Percentiles rank a stretch among this genome's conserved stretches.
These are phyloP conservation scores for Mirounga angustirostris DNA, from an alignment of 2,113 vertebrate genomes.

Conservation along the genomic window DNA sequence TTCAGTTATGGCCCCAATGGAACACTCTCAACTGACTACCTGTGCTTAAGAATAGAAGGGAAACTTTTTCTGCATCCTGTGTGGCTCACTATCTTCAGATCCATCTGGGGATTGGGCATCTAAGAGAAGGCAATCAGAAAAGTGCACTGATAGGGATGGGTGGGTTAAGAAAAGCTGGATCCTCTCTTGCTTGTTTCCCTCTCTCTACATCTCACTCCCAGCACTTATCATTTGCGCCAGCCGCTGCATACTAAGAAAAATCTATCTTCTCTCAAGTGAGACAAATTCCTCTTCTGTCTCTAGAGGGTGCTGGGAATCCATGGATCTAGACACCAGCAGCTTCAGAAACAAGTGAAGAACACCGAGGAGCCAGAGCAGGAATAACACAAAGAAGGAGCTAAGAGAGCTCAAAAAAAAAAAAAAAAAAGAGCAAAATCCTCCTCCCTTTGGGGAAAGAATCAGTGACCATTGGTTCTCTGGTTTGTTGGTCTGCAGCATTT, in stretches of 20 bases:
- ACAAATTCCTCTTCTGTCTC: neutral
- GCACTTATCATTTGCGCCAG: neutral
- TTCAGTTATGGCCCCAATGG: no score
- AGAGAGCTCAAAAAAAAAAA: neutral
- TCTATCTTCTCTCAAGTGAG: neutral
- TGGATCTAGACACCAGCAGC: neutral
- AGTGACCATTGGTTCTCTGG: neutral
- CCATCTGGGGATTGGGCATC: neutral
- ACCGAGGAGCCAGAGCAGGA: neutral
- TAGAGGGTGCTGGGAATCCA: conserved; percentile 59
- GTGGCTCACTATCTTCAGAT: neutral
- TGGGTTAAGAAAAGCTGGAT: neutral
- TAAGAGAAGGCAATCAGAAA: neutral
- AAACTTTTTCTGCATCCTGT: neutral
- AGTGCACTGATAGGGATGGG: neutral
- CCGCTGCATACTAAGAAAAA: neutral
- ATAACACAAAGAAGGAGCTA: neutral
- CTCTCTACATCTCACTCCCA: neutral
- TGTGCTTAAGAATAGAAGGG: neutral
- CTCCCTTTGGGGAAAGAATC: neutral
- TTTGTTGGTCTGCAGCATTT: neutral
- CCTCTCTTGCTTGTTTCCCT: no score
- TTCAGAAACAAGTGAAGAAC: neutral
- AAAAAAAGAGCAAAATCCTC: neutral
- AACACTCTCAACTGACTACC: neutral